Conservation (phyloP, 1,140 invertebrate species). For the Mamestra configurata region DNA sequence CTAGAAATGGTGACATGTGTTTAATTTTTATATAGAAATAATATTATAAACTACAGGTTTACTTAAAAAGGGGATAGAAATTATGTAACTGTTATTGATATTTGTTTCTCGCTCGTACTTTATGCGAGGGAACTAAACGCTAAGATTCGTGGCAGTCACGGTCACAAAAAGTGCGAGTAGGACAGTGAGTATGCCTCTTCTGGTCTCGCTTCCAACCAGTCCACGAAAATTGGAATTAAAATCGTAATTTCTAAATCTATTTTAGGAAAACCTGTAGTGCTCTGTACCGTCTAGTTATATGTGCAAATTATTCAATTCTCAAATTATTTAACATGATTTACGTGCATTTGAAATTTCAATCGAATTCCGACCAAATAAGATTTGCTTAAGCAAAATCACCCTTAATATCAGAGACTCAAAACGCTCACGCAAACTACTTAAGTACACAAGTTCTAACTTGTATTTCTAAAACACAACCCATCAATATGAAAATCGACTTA, state of each 20-base stretch:
- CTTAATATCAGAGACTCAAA: too few relatives aligned
- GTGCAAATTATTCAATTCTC: conserved; percentile 8
- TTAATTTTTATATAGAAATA: conserved; percentile 17
- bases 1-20: conserved; percentile 33
- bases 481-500: neutral
- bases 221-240: neutral
- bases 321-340: too few relatives aligned
- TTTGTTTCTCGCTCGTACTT: neutral
- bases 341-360: too few relatives aligned
- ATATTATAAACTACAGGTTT: neutral
- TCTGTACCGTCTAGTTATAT: conserved; percentile 9
- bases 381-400: too few relatives aligned
- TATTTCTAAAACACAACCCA: too few relatives aligned
- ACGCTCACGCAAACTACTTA: too few relatives aligned
- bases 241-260: neutral
- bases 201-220: neutral
- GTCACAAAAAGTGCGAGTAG: neutral
- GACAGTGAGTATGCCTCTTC: neutral
- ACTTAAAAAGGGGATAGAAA: neutral
- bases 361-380: too few relatives aligned
- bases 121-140: neutral
- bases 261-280: conserved; percentile 5
- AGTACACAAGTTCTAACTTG: too few relatives aligned
- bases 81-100: neutral
- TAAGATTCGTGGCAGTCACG: neutral